These are phyloP conservation scores for Exephanes ischioxanthus DNA, from an alignment of 2,888 invertebrate genomes.

Conservation along the genomic window DNA sequence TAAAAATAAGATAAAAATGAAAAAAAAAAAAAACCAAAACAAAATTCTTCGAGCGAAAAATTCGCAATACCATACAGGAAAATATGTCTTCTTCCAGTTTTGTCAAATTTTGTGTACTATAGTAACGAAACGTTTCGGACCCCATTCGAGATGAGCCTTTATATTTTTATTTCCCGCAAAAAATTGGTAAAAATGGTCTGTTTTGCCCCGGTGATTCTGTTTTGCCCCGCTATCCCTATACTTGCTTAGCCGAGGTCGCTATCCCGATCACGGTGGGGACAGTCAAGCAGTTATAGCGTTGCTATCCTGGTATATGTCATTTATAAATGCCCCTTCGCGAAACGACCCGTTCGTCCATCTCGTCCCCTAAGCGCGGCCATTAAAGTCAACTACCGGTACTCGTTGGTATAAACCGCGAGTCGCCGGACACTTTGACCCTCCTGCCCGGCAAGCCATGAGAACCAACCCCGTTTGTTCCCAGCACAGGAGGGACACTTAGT, in stretches of 20 bases:
- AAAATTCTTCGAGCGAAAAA: too few species aligned
- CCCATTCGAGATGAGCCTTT: not conserved
- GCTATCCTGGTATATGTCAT: conserved; percentile 79
- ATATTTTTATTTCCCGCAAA: too few species aligned
- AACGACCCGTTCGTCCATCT: conserved; percentile 84
- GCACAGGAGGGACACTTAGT: conserved; percentile 73
- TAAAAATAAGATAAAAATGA: not conserved
- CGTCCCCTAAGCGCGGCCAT: conserved; percentile 83
- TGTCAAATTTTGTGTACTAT: too few species aligned
- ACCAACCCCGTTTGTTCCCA: conserved; percentile 20
- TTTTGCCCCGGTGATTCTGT: not conserved
- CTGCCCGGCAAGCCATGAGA: conserved; percentile 1
- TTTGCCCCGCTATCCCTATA: not conserved
- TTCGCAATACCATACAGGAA: too few species aligned
- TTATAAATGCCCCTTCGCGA: conserved; percentile 83
- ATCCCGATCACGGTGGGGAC: conserved; percentile 31
- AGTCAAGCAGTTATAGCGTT: conserved; percentile 79
- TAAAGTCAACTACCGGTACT: conserved; percentile 80
- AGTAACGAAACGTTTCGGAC: conserved; percentile 45
- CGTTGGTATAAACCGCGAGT: conserved; percentile 74
- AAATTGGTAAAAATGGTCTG: too few species aligned
- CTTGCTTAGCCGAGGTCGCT: not conserved
- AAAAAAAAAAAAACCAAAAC: not conserved
- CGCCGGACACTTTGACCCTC: conserved; percentile 58
- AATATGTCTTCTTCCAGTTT: too few species aligned